A percentile compares a stretch with the other conserved stretches of the same genome.
phyloP scores from a whole-genome alignment of 2,113 vertebrate genomes.

The Percopsis transmontana region DNA sequence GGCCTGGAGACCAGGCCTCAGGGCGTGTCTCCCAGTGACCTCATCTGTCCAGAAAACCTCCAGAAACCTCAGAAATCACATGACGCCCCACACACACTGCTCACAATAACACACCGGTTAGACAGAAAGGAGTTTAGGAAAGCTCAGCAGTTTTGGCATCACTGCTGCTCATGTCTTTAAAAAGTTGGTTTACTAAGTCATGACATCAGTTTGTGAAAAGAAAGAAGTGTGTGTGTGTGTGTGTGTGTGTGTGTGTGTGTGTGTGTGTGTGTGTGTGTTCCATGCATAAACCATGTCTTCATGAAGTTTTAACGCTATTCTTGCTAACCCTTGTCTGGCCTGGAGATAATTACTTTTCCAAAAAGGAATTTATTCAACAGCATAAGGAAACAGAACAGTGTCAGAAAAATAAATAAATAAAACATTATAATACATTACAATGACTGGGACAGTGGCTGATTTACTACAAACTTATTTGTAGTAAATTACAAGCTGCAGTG shows the following conservation, averaged over 20 bases:
- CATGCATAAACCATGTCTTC: no score
- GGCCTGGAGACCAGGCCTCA: constrained; percentile 16
- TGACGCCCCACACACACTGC: constrained; percentile 10
- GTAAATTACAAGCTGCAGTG: no score
- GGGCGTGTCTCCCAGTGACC: constrained; percentile 66
- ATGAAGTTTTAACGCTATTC: no score
- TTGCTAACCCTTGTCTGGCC: no score
- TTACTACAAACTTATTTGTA: no score
- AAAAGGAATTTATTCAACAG: background rate
- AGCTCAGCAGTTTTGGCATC: constrained; percentile 9
- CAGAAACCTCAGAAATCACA: constrained; percentile 42
- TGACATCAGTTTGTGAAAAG: constrained; percentile 5
- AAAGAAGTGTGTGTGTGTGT: constrained; percentile 17
- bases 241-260: background rate
- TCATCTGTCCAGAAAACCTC: constrained; percentile 59
- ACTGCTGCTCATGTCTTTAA: background rate
- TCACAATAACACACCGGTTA: constrained; percentile 24
- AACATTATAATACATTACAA: no score
- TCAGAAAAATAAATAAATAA: no score
- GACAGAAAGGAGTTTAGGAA: constrained; percentile 2
- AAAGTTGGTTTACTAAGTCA: constrained; percentile 23
- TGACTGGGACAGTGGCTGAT: no score
- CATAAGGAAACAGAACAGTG: background rate
- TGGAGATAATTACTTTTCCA: no score
- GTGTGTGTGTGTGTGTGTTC: no score